phyloP scores from a whole-genome alignment of 2,888 invertebrate species.

The Pachliopta kotzebuea region DNA sequence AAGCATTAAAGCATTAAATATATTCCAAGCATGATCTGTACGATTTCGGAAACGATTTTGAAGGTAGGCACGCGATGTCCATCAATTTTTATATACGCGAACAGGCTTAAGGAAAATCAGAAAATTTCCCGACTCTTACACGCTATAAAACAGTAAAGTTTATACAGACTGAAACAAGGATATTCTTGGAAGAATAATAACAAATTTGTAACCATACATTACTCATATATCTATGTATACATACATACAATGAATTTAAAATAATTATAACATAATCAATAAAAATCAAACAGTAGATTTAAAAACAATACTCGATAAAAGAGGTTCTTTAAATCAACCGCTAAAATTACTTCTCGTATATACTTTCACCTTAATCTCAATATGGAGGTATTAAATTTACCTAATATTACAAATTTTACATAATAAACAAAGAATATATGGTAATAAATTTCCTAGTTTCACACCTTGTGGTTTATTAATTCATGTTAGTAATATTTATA shows the following conservation, averaged over 20 bases:
- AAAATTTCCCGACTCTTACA: constrained; percentile 4
- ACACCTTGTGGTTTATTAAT: constrained; percentile 13
- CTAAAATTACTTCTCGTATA: too few species aligned
- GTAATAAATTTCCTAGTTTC: constrained; percentile 13
- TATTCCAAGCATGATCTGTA: constrained; percentile 22
- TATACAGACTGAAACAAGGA: neutral
- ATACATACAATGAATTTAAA: too few species aligned
- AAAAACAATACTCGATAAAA: too few species aligned
- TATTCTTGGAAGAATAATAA: neutral
- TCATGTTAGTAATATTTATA: constrained; percentile 9
- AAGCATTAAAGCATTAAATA: constrained; percentile 15
- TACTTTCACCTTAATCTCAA: too few species aligned
- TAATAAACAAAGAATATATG: constrained; percentile 4
- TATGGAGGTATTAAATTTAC: neutral
- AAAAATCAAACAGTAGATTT: too few species aligned
- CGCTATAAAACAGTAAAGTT: neutral
- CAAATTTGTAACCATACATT: neutral
- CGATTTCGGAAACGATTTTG: constrained; percentile 21
- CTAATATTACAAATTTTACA: neutral
- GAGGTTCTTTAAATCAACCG: too few species aligned
- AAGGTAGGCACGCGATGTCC: constrained; percentile 24
- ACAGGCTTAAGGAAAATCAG: constrained; percentile 15
- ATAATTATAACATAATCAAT: too few species aligned
- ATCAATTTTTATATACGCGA: constrained; percentile 28
- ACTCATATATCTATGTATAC: too few species aligned